Base-by-base conservation (phyloP, 1,140 invertebrate species). In the Drosophila nigromelanica region DNA sequence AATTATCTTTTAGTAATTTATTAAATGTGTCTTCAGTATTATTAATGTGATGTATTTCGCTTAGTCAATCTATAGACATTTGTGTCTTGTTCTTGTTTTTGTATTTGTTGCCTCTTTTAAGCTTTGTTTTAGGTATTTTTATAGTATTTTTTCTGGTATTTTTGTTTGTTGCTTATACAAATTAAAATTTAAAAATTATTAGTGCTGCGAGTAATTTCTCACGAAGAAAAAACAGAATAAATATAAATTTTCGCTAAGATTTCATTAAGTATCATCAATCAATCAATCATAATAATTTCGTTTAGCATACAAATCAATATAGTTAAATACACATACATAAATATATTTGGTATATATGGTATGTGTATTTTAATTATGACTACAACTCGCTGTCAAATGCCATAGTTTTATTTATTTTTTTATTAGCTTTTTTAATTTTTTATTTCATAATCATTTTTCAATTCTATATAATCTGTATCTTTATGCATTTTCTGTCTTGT, bases 241-340 rank as follows among this genome's bases (percentile, higher is more conserved):
- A 72, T 81, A 69, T 76, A 67, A 89, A 87, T 89, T 87, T 87
- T 87, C 51, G 86, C 82, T 87, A 87, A 87, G 79, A 76, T 89
- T 82, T 82, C 64, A 50, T 76, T 71, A 75, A 73, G 55, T 48
- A 69, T 66, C 73, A 35, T 62, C 48, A 47, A 59, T 43, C 42
- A 62, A 69, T 69, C 39, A 69, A 52, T 75, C 63, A 78, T 85
- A 75, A 87, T 78, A 82, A 83, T 79, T 82, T 82, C 12, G 58
- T 76, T 85, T 76, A 83, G 80, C 80, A 76, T 73, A 73, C 56
- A 77, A 76, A 79, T 78, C 37, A 82, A 73, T 71, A 78, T 58
- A 52, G 27, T 18, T 45, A 50, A 52, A 52, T 50, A 35, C 40
- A 52, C 18, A 51, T 51, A 50, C 18, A 18, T 60, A 14, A 21